Evolutionary conservation across 2,113 vertebrate genomes (phyloP), one percentile per base, ranked within the genome.

Genomic region (Condylura cristata): DNA sequence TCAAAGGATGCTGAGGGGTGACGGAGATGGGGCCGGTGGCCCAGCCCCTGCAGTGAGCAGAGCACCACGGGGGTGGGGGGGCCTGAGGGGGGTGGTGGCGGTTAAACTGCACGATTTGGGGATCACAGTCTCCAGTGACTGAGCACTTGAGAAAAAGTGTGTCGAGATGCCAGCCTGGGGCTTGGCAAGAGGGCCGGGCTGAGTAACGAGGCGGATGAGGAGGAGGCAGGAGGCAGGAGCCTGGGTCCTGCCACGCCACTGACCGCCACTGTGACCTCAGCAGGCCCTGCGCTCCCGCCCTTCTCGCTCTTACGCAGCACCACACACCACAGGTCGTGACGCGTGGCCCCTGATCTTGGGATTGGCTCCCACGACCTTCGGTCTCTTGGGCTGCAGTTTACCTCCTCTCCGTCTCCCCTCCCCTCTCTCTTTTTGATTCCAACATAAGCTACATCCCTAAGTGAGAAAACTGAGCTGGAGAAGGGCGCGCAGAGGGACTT

Each of bases 41-140:
- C 44, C 44, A 39, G 30, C 17, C n/a, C 12, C 53, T 6, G 26
- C 13, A 13, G 51, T 10, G 39, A 66, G 14, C 16, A 1, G 58
- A 2, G n/a, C 4, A 0, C 11, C 1, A 0, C 0, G 12, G 2
- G 8, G 3, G 61, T 0, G 10, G 46, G 48, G 16, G 48, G 48
- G 48, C n/a, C n/a, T n/a, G 13, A 5, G 48, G 48, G 16, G 48
- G 18, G 6, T 2, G n/a, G 13, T 30, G 53, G 75, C 5, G 22
- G 6, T 48, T 28, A n/a, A 93, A 63, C 6, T 20, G 46, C 32
- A 4, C 0, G 17, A 48, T 12, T 48, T 51, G 14, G 14, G 48
- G 48, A 51, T 51, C 48, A 51, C 16, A 4, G 51, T 22, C 32
- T 24, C 26, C 11, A 5, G 1, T 0, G 24, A 48, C 28, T 37